phyloP scores from a whole-genome alignment of 2,113 vertebrate species.

The Cariama cristata region DNA sequence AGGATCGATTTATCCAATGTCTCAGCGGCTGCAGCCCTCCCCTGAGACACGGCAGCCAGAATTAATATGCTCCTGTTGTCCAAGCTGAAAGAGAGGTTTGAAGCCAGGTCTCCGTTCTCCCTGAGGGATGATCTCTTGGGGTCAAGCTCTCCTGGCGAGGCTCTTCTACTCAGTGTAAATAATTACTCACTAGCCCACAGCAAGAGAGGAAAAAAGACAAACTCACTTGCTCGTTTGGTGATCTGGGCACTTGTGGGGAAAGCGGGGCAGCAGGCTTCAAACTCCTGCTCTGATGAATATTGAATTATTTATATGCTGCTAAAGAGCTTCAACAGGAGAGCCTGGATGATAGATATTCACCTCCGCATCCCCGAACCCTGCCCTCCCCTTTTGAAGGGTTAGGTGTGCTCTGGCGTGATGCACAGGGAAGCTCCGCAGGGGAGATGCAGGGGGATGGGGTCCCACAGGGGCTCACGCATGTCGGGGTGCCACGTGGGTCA shows the following conservation, averaged over 20 bases:
- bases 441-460: fast-evolving
- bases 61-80: not conserved
- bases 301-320: slow-evolving; percentile 12
- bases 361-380: not conserved
- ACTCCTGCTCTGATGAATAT: slow-evolving; percentile 18
- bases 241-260: not conserved
- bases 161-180: slow-evolving; percentile 20
- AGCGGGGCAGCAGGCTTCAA: not conserved
- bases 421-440: not conserved
- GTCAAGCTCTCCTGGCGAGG: not conserved
- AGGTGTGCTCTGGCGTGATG: not conserved
- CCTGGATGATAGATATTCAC: not conserved
- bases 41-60: not conserved
- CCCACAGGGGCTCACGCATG: fast-evolving
- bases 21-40: not conserved
- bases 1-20: not conserved
- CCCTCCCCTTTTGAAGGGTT: not conserved
- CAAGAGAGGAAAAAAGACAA: not conserved
- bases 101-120: not conserved
- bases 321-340: not conserved
- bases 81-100: not conserved
- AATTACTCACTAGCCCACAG: not conserved
- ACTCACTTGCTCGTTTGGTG: not conserved
- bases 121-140: not conserved
- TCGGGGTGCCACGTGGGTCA: not conserved